Conservation (phyloP, 2,888 invertebrate species). For the Monochamus alternatus region DNA sequence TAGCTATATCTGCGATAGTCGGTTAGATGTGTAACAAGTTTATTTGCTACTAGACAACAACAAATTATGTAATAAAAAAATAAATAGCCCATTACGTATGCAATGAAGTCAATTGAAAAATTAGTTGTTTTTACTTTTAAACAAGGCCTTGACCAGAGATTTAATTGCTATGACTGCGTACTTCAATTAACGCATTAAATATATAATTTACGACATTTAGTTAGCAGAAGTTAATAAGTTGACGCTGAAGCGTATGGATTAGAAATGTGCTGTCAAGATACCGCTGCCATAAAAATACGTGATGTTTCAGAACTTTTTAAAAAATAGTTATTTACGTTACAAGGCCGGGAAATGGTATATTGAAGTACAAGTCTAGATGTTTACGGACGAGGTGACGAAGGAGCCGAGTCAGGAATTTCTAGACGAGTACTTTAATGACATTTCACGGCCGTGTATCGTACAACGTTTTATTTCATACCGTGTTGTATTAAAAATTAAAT, state of each 20-base stretch:
- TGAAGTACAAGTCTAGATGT: no score
- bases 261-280: no score
- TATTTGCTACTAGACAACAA: constrained; percentile 2
- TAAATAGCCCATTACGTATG: constrained; percentile 23
- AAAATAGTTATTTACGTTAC: no score
- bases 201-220: constrained; percentile 18
- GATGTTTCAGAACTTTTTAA: no score
- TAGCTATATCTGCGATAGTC: not conserved
- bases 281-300: no score
- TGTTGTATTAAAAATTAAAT: no score
- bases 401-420: no score
- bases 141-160: constrained; percentile 20
- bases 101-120: constrained; percentile 26
- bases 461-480: no score
- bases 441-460: no score
- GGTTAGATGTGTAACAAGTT: constrained; percentile 9
- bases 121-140: constrained; percentile 22
- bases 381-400: no score
- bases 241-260: not conserved
- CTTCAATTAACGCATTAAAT: constrained; percentile 13
- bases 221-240: not conserved
- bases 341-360: no score
- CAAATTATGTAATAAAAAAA: constrained; percentile 23
- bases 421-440: no score
- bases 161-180: constrained; percentile 18